phyloP scores from a whole-genome alignment of 2,113 vertebrate species.

The Anthoscopus minutus region DNA sequence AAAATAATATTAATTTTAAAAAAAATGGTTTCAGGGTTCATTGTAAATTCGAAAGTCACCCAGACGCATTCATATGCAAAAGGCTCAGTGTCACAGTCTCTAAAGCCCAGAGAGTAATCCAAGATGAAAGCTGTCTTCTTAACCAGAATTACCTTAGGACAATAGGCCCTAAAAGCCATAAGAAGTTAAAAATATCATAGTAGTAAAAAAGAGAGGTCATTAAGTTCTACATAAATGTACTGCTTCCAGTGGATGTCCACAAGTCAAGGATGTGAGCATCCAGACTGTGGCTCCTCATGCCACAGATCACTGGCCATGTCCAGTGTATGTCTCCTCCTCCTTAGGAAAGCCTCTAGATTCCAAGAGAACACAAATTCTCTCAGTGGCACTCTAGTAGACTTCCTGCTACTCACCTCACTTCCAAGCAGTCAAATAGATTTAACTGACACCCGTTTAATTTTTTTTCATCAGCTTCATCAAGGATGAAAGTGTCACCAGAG shows the following conservation, averaged over 20 bases:
- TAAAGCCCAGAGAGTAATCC: background rate
- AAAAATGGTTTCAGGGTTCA: background rate
- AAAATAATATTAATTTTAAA: background rate
- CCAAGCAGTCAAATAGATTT: background rate
- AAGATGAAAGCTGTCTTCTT: background rate
- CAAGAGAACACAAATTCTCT: background rate
- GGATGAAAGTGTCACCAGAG: background rate
- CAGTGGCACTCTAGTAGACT: background rate
- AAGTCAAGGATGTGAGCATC: background rate
- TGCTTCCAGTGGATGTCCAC: background rate
- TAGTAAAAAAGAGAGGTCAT: background rate
- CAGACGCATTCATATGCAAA: background rate
- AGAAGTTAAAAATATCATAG: background rate
- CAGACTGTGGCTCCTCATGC: background rate
- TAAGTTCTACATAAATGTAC: background rate
- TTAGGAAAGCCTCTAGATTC: background rate
- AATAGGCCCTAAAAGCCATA: background rate
- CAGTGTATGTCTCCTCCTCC: background rate
- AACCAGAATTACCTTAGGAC: background rate
- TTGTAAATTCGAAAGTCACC: background rate
- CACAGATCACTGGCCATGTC: background rate
- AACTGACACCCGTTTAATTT: background rate
- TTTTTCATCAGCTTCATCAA: background rate
- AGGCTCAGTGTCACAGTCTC: background rate
- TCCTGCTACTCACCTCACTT: background rate